A percentile compares a stretch with the other conserved stretches of the same genome.
phyloP scores from a whole-genome alignment of 2,888 invertebrate species.

The Cerceris ruficornis region DNA sequence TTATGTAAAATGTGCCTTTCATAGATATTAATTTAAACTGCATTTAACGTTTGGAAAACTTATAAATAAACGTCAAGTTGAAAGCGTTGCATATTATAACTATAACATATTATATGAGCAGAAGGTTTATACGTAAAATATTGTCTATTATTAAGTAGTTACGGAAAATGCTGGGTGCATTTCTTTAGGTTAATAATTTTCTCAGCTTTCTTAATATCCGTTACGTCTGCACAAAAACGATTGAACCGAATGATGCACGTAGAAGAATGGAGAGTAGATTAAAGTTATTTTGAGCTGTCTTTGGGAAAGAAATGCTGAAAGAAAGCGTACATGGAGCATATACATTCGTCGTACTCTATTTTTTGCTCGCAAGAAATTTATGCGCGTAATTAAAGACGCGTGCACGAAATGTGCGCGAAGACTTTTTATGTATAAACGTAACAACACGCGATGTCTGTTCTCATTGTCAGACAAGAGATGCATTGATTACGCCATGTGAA shows the following conservation, averaged over 20 bases:
- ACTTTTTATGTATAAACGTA: background rate
- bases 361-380: slow-evolving; percentile 52
- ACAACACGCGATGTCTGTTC: slow-evolving; percentile 22
- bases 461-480: slow-evolving; percentile 7
- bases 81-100: too few relatives aligned
- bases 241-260: background rate
- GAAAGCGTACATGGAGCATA: slow-evolving; percentile 4
- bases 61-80: too few relatives aligned
- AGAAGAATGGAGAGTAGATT: background rate
- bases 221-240: background rate
- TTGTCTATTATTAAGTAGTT: too few relatives aligned
- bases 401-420: slow-evolving; percentile 45
- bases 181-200: too few relatives aligned
- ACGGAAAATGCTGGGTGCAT: too few relatives aligned
- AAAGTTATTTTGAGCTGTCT: background rate
- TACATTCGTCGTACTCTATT: background rate
- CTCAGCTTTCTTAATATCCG: too few relatives aligned
- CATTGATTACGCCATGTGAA: slow-evolving; percentile 17
- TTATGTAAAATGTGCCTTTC: too few relatives aligned
- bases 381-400: slow-evolving; percentile 63
- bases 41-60: too few relatives aligned
- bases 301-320: background rate
- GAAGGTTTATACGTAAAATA: too few relatives aligned
- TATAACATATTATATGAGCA: too few relatives aligned
- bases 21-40: too few relatives aligned